Conservation (phyloP, 1,140 invertebrate species). For the Nilaparvata lugens region DNA sequence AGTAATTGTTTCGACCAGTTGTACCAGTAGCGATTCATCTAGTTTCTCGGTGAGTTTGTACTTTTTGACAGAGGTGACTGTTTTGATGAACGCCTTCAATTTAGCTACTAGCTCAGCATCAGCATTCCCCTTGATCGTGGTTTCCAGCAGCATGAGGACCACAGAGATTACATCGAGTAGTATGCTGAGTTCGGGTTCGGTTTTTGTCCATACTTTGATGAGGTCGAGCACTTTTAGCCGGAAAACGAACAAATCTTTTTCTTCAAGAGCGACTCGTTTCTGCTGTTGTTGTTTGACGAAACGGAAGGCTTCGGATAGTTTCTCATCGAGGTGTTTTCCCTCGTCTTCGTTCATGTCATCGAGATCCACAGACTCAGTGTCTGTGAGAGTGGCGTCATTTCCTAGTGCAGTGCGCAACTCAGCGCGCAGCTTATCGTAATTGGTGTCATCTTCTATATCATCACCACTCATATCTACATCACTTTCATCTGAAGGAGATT, state of each 20-base stretch:
- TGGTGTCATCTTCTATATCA: constrained; percentile 48
- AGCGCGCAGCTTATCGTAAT: constrained; percentile 49
- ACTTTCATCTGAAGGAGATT: constrained; percentile 24
- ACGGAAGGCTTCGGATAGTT: constrained; percentile 58
- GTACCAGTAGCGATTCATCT: neutral
- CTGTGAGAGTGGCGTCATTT: constrained; percentile 13
- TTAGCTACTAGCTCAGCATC: neutral
- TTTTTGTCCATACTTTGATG: neutral
- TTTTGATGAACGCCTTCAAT: neutral
- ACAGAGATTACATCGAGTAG: neutral
- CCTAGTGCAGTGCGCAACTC: constrained; percentile 18
- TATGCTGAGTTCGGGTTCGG: neutral
- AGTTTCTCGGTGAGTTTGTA: neutral
- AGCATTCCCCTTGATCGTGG: neutral
- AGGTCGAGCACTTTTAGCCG: constrained; percentile 35
- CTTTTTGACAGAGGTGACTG: neutral
- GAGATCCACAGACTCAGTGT: constrained; percentile 56
- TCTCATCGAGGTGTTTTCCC: constrained; percentile 57
- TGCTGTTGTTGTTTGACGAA: constrained; percentile 44
- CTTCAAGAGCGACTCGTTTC: constrained; percentile 36
- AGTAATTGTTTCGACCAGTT: neutral
- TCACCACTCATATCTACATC: constrained; percentile 36
- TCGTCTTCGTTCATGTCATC: constrained; percentile 67
- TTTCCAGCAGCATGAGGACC: neutral
- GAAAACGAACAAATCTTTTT: constrained; percentile 32